phyloP scores from a whole-genome alignment of 2,888 invertebrate species.

The Nephrotoma flavescens region DNA sequence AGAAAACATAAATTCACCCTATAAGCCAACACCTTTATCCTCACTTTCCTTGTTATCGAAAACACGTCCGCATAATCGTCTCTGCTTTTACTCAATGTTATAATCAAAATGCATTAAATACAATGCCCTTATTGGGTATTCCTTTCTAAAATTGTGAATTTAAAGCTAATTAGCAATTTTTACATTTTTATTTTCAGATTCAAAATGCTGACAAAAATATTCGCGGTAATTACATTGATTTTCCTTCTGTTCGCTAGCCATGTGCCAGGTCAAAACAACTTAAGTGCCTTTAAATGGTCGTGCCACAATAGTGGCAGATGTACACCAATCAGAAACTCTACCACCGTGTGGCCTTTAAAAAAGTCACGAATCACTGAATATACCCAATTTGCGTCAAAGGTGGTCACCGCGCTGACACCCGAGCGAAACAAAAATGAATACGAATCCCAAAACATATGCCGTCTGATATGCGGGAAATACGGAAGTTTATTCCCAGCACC shows the following conservation, averaged over 20 bases:
- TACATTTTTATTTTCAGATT: neutral
- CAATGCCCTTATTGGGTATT: no score
- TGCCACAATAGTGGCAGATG: neutral
- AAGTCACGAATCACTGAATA: neutral
- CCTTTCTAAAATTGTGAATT: no score
- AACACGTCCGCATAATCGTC: no score
- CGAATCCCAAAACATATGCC: constrained; percentile 43
- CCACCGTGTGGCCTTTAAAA: neutral
- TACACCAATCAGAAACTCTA: neutral
- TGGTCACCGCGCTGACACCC: neutral
- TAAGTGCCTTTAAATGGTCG: neutral
- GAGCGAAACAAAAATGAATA: constrained; percentile 15
- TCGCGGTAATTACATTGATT: neutral
- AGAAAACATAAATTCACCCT: no score
- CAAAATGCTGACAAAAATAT: neutral
- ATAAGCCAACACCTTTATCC: no score
- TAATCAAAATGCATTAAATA: no score
- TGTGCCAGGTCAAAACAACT: neutral
- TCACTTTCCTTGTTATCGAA: no score
- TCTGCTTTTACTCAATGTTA: no score
- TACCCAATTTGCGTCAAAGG: neutral
- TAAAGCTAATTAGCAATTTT: no score
- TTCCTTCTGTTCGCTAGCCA: neutral
- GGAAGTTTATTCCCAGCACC: constrained; percentile 60
- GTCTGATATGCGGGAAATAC: constrained; percentile 50